Conservation (phyloP, 2,797 vertebrate species). For the Pogonophryne albipinna region DNA sequence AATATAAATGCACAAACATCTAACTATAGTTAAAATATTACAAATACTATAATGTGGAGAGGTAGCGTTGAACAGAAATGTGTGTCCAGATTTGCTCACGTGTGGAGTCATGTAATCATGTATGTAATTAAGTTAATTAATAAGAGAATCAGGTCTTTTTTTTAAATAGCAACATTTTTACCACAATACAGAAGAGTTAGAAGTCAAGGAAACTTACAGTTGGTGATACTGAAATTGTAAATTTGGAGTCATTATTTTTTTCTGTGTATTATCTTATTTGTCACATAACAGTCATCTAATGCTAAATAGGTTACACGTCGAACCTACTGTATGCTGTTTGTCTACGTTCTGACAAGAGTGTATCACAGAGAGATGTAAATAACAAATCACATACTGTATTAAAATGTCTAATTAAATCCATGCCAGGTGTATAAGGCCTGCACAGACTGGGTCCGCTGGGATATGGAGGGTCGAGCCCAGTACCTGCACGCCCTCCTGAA, state of each 20-base stretch:
- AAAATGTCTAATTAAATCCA: not conserved
- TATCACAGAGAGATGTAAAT: not conserved
- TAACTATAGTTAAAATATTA: too few relatives aligned
- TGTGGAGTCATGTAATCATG: not conserved
- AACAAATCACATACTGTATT: not conserved
- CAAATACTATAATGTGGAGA: too few relatives aligned
- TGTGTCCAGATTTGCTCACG: too few relatives aligned
- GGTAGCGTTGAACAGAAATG: too few relatives aligned
- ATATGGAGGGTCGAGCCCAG: slow-evolving; percentile 84
- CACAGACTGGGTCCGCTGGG: slow-evolving; percentile 88
- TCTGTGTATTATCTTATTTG: not conserved
- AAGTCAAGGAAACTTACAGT: not conserved
- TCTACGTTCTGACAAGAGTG: not conserved
- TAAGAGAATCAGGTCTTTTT: not conserved
- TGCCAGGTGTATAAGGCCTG: slow-evolving; percentile 89
- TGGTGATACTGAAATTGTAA: not conserved
- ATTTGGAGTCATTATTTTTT: not conserved
- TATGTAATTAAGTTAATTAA: not conserved
- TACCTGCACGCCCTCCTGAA: slow-evolving; percentile 89
- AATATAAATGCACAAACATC: too few relatives aligned
- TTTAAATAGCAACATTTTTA: not conserved
- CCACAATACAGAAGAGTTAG: not conserved
- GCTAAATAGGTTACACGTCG: not conserved
- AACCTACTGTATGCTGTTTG: not conserved
- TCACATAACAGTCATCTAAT: not conserved